Conservation (phyloP, 1,140 invertebrate species). For the Delia radicum region DNA sequence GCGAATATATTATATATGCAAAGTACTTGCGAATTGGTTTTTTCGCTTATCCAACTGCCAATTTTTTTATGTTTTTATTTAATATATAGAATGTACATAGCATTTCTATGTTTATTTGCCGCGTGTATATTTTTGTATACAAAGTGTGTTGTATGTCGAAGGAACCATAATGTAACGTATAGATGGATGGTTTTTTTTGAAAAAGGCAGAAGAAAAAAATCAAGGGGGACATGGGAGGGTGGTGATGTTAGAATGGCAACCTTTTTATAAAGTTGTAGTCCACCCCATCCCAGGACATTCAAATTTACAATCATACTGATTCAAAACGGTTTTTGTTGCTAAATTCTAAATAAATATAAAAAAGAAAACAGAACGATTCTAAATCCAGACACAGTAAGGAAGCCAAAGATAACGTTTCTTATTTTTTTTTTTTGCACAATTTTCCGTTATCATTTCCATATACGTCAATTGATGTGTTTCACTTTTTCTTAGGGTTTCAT, state of each 20-base stretch:
- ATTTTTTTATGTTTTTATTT: slow-evolving; percentile 36
- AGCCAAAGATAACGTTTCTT: slow-evolving; percentile 20
- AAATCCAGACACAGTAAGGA: slow-evolving; percentile 19
- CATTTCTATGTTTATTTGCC: slow-evolving; percentile 10
- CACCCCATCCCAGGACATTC: not conserved
- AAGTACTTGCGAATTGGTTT: slow-evolving; percentile 56
- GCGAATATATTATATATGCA: slow-evolving; percentile 54
- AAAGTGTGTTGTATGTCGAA: not conserved
- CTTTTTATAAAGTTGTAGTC: not conserved
- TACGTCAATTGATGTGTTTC: slow-evolving; percentile 20
- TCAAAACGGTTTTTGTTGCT: slow-evolving; percentile 7
- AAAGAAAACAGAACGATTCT: slow-evolving; percentile 12
- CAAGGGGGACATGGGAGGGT: not conserved
- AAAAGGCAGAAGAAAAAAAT: not conserved
- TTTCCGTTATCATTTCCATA: slow-evolving; percentile 7
- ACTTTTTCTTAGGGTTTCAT: slow-evolving; percentile 3
- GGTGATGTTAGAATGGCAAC: not conserved
- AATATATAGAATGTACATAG: slow-evolving; percentile 7
- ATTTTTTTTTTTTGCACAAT: slow-evolving; percentile 11
- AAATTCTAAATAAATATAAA: slow-evolving; percentile 9
- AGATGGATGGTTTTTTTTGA: not conserved
- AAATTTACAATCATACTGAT: not conserved
- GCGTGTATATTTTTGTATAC: not conserved
- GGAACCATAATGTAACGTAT: not conserved
- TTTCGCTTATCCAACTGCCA: slow-evolving; percentile 55